Conservation (phyloP, 2,888 invertebrate species). For the Zaprionus lineosus region DNA sequence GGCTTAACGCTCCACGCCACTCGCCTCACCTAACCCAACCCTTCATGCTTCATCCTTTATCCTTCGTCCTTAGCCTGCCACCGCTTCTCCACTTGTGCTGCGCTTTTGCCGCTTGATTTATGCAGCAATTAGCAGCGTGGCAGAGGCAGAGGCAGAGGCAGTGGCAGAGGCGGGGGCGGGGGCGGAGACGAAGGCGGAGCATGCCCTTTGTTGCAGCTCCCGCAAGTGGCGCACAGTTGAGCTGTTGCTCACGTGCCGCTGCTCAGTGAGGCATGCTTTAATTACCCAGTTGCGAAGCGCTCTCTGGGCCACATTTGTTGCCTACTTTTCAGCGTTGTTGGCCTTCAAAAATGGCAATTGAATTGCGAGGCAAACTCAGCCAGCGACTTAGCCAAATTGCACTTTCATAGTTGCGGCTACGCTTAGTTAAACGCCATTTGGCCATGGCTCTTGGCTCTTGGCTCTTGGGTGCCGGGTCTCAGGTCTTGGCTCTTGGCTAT, state of each 20-base stretch:
- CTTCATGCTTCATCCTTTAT: too few species aligned
- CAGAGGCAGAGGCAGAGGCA: background rate
- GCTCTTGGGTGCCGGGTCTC: conserved; percentile 7
- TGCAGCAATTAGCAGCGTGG: background rate
- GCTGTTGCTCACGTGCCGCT: conserved; percentile 29
- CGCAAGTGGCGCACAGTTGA: conserved; percentile 1
- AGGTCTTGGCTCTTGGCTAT: too few species aligned
- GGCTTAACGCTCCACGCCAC: background rate
- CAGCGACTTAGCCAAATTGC: conserved; percentile 21
- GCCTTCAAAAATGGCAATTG: conserved; percentile 23
- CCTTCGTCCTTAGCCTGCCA: too few species aligned
- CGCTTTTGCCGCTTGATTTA: background rate
- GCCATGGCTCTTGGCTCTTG: conserved; percentile 42
- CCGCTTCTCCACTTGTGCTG: too few species aligned
- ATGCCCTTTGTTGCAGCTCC: conserved; percentile 6
- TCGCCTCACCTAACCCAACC: background rate
- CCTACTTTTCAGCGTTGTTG: conserved; percentile 39
- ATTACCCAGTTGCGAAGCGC: conserved; percentile 44
- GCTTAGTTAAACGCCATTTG: conserved; percentile 35
- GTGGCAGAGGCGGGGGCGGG: background rate
- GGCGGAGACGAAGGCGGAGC: background rate
- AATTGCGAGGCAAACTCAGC: conserved; percentile 11
- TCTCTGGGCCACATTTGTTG: conserved; percentile 47
- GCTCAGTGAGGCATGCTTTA: conserved; percentile 48
- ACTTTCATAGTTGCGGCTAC: conserved; percentile 37